Percentiles rank a stretch among this genome's conserved stretches.
Evolutionary conservation across 2,888 invertebrate genomes (phyloP).

Genomic region (Minunthozetes semirufus): DNA sequence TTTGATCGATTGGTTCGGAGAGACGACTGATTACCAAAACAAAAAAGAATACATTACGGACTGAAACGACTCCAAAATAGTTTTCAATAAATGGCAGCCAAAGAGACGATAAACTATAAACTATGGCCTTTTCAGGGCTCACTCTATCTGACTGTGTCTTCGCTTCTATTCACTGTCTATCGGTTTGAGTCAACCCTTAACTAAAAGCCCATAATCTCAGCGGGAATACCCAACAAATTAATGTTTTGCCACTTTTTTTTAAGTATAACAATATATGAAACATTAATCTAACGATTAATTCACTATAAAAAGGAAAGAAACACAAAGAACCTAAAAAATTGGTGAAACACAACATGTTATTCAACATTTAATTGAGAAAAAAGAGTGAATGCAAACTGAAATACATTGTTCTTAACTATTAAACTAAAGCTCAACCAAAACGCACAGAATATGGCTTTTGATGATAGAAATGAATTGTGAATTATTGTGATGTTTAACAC

Average conservation of each 20-base stretch:
- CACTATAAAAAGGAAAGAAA: not conserved
- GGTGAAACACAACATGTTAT: slow-evolving; percentile 3
- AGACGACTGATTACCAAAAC: slow-evolving; percentile 19
- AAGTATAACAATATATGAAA: slow-evolving; percentile 26
- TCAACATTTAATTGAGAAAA: slow-evolving; percentile 11
- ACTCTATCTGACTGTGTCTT: not conserved
- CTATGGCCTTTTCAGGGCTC: not conserved
- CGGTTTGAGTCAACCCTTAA: not conserved
- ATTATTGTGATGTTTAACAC: not conserved
- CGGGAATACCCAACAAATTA: slow-evolving; percentile 29
- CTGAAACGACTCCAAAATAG: not conserved
- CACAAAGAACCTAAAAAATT: not conserved
- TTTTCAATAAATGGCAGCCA: slow-evolving; percentile 3
- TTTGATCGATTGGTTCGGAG: slow-evolving; percentile 1
- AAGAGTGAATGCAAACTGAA: not conserved
- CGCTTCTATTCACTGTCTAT: not conserved
- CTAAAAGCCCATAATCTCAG: slow-evolving; percentile 23
- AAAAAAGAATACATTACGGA: not conserved
- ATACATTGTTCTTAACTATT: not conserved
- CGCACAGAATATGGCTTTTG: not conserved
- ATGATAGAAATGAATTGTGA: not conserved
- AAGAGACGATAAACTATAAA: slow-evolving; percentile 3
- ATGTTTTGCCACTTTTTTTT: slow-evolving; percentile 30
- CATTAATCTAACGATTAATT: slow-evolving; percentile 27
- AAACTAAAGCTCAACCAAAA: not conserved